A percentile compares a stretch with the other conserved stretches of the same genome.
Evolutionary conservation across 2,113 vertebrate species (phyloP).

Genomic region (Periophthalmus modestus): DNA sequence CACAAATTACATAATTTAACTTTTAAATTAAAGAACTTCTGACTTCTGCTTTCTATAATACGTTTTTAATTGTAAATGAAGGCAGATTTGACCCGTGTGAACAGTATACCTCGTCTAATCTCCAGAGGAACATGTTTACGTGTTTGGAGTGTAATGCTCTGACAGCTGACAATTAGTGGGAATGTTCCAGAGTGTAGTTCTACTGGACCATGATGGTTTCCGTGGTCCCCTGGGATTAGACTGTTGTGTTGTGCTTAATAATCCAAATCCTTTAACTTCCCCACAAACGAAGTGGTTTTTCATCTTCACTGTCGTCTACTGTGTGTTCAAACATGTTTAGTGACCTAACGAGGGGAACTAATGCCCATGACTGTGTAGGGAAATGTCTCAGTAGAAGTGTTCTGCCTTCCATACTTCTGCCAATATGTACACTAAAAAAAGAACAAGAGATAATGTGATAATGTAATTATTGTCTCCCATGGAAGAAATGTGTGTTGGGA

Average conservation of each 20-base stretch:
- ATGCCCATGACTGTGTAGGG: too few relatives aligned
- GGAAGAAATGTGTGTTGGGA: too few relatives aligned
- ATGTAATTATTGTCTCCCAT: too few relatives aligned
- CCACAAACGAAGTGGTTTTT: conserved; percentile 69
- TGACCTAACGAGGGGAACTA: conserved; percentile 35
- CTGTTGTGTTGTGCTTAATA: conserved; percentile 77
- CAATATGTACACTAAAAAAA: too few relatives aligned
- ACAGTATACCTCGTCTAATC: conserved; percentile 14
- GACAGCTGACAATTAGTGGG: conserved; percentile 66
- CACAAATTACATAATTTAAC: not conserved
- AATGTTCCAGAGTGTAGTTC: conserved; percentile 67
- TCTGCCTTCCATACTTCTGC: too few relatives aligned
- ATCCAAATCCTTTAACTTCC: conserved; percentile 76
- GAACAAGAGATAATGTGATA: too few relatives aligned
- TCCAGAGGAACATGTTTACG: conserved; percentile 63
- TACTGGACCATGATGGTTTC: conserved; percentile 54
- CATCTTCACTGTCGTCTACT: conserved; percentile 54
- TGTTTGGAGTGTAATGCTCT: conserved; percentile 49
- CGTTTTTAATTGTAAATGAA: not conserved
- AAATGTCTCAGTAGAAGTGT: too few relatives aligned
- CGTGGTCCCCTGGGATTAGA: conserved; percentile 58
- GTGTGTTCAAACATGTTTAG: conserved; percentile 32
- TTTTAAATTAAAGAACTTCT: not conserved
- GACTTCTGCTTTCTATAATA: not conserved
- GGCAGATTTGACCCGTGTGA: not conserved